Base-by-base conservation (phyloP, 2,888 invertebrate species). In the Cryptosula pallasiana region DNA sequence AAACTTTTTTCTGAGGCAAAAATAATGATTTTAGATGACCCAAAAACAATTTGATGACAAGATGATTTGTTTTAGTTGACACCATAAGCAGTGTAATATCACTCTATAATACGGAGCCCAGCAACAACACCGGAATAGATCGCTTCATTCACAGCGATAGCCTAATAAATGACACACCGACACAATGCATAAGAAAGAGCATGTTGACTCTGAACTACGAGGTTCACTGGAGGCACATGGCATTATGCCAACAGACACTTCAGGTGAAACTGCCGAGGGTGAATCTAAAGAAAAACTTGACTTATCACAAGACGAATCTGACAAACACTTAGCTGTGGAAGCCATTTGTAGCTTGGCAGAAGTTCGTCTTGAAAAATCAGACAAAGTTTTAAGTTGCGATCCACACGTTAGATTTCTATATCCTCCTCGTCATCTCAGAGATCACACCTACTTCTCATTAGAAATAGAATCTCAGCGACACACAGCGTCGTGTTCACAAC, bases 281-380 rank as follows among this genome's bases (percentile, higher is more conserved):
- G 9, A 45, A 45, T 45, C 45, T 20, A 5, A 45, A 13, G 45
- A 45, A 13, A 45, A 45, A 45, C 9, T 20, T 13, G 20, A 45
- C 20, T 13, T 45, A 45, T 45, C 45, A 45, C 45, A 45, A 45
- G 45, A 5, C 5, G 45, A 45, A 45, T 13, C 45, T 32, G 63
- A 63, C 32, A 63, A 29, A 32, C 63, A 63, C 32, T n/a, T 63
- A 13, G 63, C 63, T 25, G 63, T 27, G 20, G 63, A 63, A 63
- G 63, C 63, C 63, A 63, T 63, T n/a, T 63, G 63, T 34, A 63
- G 63, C 32, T 27, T 63, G 13, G 63, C 13, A 29, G 27, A 32
- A 34, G 63, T 63, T 9, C 63, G 63, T 5, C 13, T 63, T 13
- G 63, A 63, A 63, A 20, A 9, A 63, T 27, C 25, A 27, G 2